Evolutionary conservation across 2,888 invertebrate genomes (phyloP).

Genomic region (Cerastis leucographa): DNA sequence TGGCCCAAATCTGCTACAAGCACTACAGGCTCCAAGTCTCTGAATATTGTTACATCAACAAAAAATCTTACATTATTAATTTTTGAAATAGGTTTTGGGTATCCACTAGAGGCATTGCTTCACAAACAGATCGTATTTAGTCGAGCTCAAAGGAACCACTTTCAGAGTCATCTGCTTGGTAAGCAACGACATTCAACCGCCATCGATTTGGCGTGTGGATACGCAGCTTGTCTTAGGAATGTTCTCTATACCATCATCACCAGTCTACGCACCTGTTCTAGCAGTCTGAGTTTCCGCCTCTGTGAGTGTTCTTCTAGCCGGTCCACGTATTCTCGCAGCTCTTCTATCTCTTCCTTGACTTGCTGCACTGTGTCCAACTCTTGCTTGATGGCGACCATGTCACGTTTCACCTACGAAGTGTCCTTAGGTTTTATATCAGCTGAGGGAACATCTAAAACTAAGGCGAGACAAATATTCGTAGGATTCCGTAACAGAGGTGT

Average conservation of each 20-base stretch:
- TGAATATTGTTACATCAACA: neutral
- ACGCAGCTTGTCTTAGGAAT: neutral
- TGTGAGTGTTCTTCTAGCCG: slow-evolving; percentile 97
- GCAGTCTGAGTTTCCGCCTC: slow-evolving; percentile 96
- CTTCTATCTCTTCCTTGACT: slow-evolving; percentile 98
- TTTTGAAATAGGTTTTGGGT: neutral
- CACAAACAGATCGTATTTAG: neutral
- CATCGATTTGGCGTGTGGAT: neutral
- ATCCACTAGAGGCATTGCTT: neutral
- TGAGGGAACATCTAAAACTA: neutral
- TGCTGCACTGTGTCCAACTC: slow-evolving; percentile 98
- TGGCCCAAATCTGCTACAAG: neutral
- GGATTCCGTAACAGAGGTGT: neutral
- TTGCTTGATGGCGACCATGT: slow-evolving; percentile 98
- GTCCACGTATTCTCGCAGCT: slow-evolving; percentile 97
- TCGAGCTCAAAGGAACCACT: neutral
- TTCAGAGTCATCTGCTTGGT: neutral
- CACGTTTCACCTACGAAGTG: slow-evolving; percentile 94
- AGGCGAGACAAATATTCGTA: neutral
- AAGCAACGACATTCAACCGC: neutral
- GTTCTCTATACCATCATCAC: neutral
- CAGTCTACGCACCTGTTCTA: slow-evolving; percentile 94
- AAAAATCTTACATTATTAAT: neutral
- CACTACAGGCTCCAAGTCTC: neutral
- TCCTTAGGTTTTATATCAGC: neutral